Base-by-base conservation (phyloP, 1,140 invertebrate species). In the Zaprionus inermis region DNA sequence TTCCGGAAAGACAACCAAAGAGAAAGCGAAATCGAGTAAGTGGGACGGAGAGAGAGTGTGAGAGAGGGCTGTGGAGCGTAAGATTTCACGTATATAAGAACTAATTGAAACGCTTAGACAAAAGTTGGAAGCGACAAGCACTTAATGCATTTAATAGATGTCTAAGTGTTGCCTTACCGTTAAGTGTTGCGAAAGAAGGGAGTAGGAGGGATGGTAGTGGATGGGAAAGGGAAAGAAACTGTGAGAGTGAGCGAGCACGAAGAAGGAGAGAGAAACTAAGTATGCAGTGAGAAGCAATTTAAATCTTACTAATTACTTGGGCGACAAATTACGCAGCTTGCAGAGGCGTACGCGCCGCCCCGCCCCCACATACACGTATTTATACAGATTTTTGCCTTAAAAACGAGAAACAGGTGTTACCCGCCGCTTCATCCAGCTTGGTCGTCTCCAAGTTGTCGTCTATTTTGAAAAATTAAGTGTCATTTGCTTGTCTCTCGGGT, bases 271-370 rank as follows among this genome's bases (percentile, higher is more conserved):
- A 12, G 28, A 18, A 44, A 56, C 24, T 16, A 44, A 16, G 49
- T 70, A 60, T 63, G 78, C 58, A 79, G 72, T 69, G 74, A 73
- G 79, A 91, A 85, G 80, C 80, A 90, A 90, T 91, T 91, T 91
- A 91, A 91, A 91, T 91, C 90, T 91, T 88, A 85, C 90, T 91
- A 91, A 91, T 91, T 91, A 91, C 90, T 90, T 81, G 72, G 78
- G 90, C 91, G 90, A 91, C 90, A 91, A 91, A 91, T 91, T 91
- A 84, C 86, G 68, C 77, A 59, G 59, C 24, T 28, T 5, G 24
- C 38, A 49, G 58, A 69, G 70, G 2, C 77, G 46, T 30, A 36
- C 5, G 14, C 28, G 30, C 14, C 59, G 9, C 18, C 44, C 36
- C 34, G 30, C 38, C 32, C 24, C 11, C 32, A 34, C 51, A 56